Base-by-base conservation (phyloP, 1,140 invertebrate species). In the Nephotettix cincticeps region DNA sequence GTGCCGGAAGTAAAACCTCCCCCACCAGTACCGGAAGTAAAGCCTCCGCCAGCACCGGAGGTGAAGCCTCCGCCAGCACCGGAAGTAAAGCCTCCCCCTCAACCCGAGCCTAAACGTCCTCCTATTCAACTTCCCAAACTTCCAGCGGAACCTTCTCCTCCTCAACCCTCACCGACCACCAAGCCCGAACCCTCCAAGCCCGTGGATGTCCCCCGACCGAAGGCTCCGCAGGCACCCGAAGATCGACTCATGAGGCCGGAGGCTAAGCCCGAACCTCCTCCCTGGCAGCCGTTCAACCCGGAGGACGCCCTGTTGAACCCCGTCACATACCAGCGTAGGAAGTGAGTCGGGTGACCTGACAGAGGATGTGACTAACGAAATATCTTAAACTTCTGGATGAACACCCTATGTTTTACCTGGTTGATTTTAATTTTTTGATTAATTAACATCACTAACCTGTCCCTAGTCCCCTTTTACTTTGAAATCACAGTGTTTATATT, bases 191-290 rank as follows among this genome's bases (percentile, higher is more conserved):
- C 47, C n/a, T 17, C 47, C 47, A 4, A 51, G 47, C 47, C 47
- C 47, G 21, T 51, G 14, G 47, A 51, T n/a, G 21, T 51, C 21
- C 47, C 14, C 14, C 56, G 56, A 25, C 56, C 56, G 23, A 61
- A 28, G 56, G 25, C 25, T 9, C 56, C 56, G 23, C 56, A 25
- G 27, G 21, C 56, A 6, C 56, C 56, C 14, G 56, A 61, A 27
- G 56, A 61, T 23, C 14, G 56, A 14, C 56, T 61, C 1, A 61
- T 61, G 56, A 61, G 56, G 25, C 25, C 56, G 21, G 21, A 61
- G 21, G 13, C 2, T 4, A 25, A 28, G 21, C 56, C 56, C 1
- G 56, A 61, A 4, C 27, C 56, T 14, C 56, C 56, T 6, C 25
- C 56, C n/a, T 61, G 56, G 56, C 21, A 61, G 6, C 56, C 56